Conservation (phyloP, 1,140 invertebrate species). For the Armadillidium nasatum region DNA sequence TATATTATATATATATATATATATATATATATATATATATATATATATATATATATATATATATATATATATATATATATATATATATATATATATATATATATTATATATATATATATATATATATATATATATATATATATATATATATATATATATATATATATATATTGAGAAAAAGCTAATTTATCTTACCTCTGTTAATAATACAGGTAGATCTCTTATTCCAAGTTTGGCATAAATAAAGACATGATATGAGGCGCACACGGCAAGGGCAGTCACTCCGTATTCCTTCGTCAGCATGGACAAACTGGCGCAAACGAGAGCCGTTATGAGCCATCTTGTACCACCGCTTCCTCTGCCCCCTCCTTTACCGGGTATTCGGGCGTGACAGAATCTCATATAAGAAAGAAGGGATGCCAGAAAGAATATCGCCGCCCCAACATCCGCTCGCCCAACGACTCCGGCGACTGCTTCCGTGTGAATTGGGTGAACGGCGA, state of each 20-base stretch:
- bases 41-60: too few relatives aligned
- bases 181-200: slow-evolving; percentile 38
- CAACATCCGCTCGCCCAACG: slow-evolving; percentile 86
- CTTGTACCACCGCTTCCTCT: slow-evolving; percentile 50
- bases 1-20: too few relatives aligned
- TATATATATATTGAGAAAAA: too few relatives aligned
- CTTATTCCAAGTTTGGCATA: slow-evolving; percentile 38
- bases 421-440: slow-evolving; percentile 73
- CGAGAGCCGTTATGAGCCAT: slow-evolving; percentile 46
- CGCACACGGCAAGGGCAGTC: slow-evolving; percentile 71
- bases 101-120: too few relatives aligned
- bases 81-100: too few relatives aligned
- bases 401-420: slow-evolving; percentile 61
- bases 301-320: slow-evolving; percentile 64
- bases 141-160: too few relatives aligned
- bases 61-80: too few relatives aligned
- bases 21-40: too few relatives aligned
- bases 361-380: not conserved
- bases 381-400: slow-evolving; percentile 28
- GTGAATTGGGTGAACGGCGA: slow-evolving; percentile 91
- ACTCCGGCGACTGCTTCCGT: slow-evolving; percentile 79
- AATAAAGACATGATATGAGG: slow-evolving; percentile 64
- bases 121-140: too few relatives aligned
- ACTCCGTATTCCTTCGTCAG: slow-evolving; percentile 92
- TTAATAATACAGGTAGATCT: slow-evolving; percentile 35